Evolutionary conservation across 1,140 invertebrate genomes (phyloP), one percentile per base, ranked within the genome.

Genomic region (Paraescarpia echinospica): DNA sequence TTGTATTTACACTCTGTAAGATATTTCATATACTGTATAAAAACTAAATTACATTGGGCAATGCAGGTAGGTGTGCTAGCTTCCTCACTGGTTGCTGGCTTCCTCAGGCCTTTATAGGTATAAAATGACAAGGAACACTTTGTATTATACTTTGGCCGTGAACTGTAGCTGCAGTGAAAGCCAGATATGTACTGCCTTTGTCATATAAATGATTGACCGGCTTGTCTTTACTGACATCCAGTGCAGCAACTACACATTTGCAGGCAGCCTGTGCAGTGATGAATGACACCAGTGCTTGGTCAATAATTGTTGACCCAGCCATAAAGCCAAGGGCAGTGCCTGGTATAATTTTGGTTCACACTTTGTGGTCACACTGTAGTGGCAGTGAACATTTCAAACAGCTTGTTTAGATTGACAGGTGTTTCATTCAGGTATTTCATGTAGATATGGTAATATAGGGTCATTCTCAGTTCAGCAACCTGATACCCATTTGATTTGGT

Each of bases 221-320:
- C 27, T 31, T 77, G 59, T 14, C 12, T 77, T 77, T 22, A 77
- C 59, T 27, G 59, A 77, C 59, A 77, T 77, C 59, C 59, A 77
- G 59, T 77, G 59, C 59, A 77, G 59, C 59, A 31, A 77, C 59
- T 77, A 77, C 9, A 77, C 59, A 77, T 77, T 77, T 77, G 59
- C 59, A 77, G 59, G 59, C 59, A 77, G 2, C 59, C 59, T 77
- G 59, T 77, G 59, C 59, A 77, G 59, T 77, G 59, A 77, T 77
- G 59, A 77, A 77, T 77, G 59, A 18, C 59, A 27, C 59, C 59
- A 77, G 59, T 77, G 14, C 59, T 31, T 77, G 59, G 59, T 77
- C 59, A 77, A 77, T 77, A 77, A 77, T 77, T 77, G 59, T 77
- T 77, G 59, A 77, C 59, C 59, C 59, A 77, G 59, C 59, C 59